These are phyloP conservation scores for Agelaius phoeniceus DNA, from an alignment of 2,113 vertebrate genomes.

Conservation along the genomic window DNA sequence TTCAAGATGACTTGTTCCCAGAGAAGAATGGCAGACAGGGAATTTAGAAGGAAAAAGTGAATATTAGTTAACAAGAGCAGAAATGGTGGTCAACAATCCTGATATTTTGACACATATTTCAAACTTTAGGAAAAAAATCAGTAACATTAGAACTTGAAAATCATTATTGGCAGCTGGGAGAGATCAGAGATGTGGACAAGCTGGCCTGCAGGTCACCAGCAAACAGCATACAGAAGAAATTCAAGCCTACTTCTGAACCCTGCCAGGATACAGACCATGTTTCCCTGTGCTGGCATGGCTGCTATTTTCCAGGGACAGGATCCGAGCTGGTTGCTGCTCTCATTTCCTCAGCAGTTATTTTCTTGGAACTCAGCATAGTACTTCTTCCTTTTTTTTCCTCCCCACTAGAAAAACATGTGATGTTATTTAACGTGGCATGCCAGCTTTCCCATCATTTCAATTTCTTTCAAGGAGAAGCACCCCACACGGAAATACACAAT, in stretches of 20 bases:
- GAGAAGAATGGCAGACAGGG: neutral
- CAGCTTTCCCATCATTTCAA: constrained; percentile 41
- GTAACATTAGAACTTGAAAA: neutral
- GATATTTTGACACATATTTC: neutral
- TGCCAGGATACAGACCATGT: neutral
- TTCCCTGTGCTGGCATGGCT: neutral
- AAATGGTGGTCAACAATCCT: neutral
- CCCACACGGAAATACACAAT: neutral
- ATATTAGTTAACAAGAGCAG: neutral
- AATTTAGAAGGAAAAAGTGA: neutral
- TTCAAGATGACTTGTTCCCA: neutral
- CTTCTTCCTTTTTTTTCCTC: neutral
- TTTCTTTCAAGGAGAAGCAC: constrained; percentile 36
- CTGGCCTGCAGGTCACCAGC: neutral
- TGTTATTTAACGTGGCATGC: constrained; percentile 32
- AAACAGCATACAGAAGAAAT: neutral
- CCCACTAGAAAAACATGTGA: constrained; percentile 17
- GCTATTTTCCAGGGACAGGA: constrained; percentile 1
- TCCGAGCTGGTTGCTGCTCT: neutral
- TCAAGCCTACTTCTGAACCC: neutral
- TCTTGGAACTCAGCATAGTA: constrained; percentile 16
- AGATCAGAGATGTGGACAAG: neutral
- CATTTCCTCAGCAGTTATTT: constrained; percentile 28
- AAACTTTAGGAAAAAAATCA: neutral
- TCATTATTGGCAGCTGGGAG: neutral